Evolutionary conservation across 2,888 invertebrate genomes (phyloP).

Genomic region (Ptychoptera albimana): DNA sequence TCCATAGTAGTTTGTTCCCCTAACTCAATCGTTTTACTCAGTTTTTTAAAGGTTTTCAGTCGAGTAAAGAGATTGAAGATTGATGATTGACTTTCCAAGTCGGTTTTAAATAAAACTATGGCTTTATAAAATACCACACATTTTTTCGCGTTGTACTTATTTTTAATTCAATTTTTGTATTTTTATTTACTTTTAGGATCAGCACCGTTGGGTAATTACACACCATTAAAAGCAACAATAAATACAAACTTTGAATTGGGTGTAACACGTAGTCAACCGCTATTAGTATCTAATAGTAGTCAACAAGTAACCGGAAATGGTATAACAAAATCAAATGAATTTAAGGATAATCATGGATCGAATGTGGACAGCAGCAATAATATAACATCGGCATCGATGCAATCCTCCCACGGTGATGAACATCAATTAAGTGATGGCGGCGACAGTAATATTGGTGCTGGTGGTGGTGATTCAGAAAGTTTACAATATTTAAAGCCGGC

Average conservation of each 20-base stretch:
- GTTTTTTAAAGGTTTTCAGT: no score
- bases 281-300: conserved; percentile 7
- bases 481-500: conserved; percentile 24
- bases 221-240: conserved; percentile 58
- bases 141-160: no score
- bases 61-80: no score
- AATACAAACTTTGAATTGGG: conserved; percentile 61
- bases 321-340: background rate
- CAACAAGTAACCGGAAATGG: background rate
- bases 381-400: conserved; percentile 10
- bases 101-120: no score
- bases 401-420: no score
- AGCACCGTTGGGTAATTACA: conserved; percentile 68
- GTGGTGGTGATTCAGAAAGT: conserved; percentile 15
- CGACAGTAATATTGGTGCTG: conserved; percentile 3
- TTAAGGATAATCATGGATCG: conserved; percentile 9
- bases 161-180: no score
- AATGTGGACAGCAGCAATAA: conserved; percentile 15
- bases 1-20: no score
- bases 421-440: background rate
- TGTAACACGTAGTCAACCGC: conserved; percentile 43
- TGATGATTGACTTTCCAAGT: no score
- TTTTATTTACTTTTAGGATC: conserved; percentile 23
- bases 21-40: no score
- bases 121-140: no score